Percentiles rank a stretch among this genome's conserved stretches.
Conservation (phyloP, 2,888 invertebrate species). For the Malthinus seriepunctatus region DNA sequence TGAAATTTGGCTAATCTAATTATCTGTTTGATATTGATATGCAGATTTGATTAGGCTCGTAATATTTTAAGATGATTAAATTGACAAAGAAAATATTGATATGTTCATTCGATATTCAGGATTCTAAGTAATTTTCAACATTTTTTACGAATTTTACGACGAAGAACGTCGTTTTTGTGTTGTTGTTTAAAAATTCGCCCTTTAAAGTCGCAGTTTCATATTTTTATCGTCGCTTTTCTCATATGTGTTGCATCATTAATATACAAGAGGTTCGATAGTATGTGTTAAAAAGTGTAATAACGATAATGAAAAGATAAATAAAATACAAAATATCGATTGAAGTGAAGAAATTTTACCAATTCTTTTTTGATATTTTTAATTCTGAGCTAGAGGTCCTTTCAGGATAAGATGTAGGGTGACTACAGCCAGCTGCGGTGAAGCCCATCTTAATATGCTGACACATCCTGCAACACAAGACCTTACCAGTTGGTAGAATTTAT, state of each 20-base stretch:
- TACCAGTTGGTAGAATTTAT: slow-evolving; percentile 6
- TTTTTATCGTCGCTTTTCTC: slow-evolving; percentile 24
- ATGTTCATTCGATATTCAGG: slow-evolving; percentile 30
- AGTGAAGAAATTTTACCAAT: slow-evolving; percentile 31
- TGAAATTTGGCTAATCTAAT: too few species aligned
- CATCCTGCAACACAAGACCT: slow-evolving; percentile 50
- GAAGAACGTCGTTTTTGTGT: slow-evolving; percentile 9
- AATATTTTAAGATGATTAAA: not conserved
- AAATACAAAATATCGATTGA: slow-evolving; percentile 15
- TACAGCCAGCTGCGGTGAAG: slow-evolving; percentile 50
- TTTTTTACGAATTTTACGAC: slow-evolving; percentile 20
- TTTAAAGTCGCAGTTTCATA: slow-evolving; percentile 13
- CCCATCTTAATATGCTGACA: slow-evolving; percentile 51
- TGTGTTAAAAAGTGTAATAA: slow-evolving; percentile 7
- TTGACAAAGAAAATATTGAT: slow-evolving; percentile 22
- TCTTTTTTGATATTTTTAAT: slow-evolving; percentile 38
- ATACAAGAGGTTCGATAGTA: slow-evolving; percentile 17
- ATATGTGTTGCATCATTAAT: slow-evolving; percentile 34
- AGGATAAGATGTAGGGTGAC: slow-evolving; percentile 52
- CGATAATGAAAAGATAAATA: slow-evolving; percentile 5
- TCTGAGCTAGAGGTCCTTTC: slow-evolving; percentile 46
- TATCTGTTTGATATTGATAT: slow-evolving; percentile 4
- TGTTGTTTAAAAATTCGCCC: slow-evolving; percentile 24
- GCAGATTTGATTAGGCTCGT: slow-evolving; percentile 21
- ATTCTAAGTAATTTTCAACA: slow-evolving; percentile 19